Conservation (phyloP, 2,113 vertebrate genomes). For the Petrocephalus microphthalmus region DNA sequence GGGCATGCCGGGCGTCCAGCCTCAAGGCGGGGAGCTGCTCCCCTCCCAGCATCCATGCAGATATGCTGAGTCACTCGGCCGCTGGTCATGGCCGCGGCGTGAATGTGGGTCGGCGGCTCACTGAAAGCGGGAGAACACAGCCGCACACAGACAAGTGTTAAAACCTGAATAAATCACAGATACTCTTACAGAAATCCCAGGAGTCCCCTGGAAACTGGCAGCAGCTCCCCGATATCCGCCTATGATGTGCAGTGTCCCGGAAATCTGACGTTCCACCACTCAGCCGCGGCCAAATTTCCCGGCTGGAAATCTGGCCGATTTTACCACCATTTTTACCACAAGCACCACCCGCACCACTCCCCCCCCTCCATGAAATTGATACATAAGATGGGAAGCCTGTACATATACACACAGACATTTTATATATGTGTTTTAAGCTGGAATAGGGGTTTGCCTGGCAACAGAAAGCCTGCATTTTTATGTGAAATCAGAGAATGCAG, state of each 20-base stretch:
- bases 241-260: neutral
- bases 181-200: neutral
- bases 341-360: too few species aligned
- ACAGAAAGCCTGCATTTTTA: neutral
- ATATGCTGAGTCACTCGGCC: neutral
- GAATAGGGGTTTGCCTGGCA: neutral
- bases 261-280: too few species aligned
- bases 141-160: neutral
- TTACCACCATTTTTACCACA: neutral
- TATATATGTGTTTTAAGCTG: neutral
- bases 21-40: neutral
- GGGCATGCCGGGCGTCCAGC: neutral
- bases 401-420: neutral
- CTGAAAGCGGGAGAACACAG: neutral
- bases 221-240: neutral
- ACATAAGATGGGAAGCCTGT: neutral
- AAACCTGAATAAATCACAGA: neutral
- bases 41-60: neutral
- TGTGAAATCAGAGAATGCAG: neutral
- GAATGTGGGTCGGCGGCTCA: neutral
- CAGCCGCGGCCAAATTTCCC: too few species aligned
- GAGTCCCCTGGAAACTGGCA: neutral
- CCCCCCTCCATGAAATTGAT: neutral
- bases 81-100: neutral
- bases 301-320: too few species aligned